These are phyloP conservation scores for Dryas iulia DNA, from an alignment of 1,140 invertebrate genomes.

Conservation along the genomic window DNA sequence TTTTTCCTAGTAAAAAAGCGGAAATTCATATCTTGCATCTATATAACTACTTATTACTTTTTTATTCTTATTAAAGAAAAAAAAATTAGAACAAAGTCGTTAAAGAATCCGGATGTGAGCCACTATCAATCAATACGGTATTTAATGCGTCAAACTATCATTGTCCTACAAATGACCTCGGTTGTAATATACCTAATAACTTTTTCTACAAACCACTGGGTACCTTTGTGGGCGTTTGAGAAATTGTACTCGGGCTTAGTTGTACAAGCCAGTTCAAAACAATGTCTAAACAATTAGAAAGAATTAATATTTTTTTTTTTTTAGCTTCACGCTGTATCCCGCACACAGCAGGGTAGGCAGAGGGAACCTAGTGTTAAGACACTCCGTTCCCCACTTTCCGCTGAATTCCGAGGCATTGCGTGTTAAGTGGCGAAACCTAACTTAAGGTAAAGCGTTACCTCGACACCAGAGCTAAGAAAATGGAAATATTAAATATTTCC, in stretches of 20 bases:
- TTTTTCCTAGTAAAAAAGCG: too few species aligned
- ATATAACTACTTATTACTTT: too few species aligned
- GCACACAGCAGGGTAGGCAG: neutral
- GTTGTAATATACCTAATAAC: neutral
- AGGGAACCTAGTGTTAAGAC: neutral
- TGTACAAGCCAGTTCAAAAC: too few species aligned
- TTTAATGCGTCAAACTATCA: neutral
- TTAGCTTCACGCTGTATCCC: neutral
- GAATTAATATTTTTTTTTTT: too few species aligned
- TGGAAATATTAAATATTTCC: too few species aligned
- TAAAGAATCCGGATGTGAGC: neutral
- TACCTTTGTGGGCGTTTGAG: too few species aligned
- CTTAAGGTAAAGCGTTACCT: neutral
- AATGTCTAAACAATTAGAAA: too few species aligned
- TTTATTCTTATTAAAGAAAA: neutral
- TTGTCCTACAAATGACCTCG: neutral
- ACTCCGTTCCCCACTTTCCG: neutral
- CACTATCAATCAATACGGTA: neutral
- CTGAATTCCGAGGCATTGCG: neutral
- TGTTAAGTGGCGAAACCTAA: too few species aligned
- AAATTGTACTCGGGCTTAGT: too few species aligned
- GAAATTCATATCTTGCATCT: too few species aligned
- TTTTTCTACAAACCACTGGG: too few species aligned
- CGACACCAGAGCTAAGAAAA: neutral
- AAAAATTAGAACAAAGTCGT: neutral